Evolutionary conservation across 2,888 invertebrate genomes (phyloP), one percentile per base, ranked within the genome.

Genomic region (Gymnosoma rotundatum): DNA sequence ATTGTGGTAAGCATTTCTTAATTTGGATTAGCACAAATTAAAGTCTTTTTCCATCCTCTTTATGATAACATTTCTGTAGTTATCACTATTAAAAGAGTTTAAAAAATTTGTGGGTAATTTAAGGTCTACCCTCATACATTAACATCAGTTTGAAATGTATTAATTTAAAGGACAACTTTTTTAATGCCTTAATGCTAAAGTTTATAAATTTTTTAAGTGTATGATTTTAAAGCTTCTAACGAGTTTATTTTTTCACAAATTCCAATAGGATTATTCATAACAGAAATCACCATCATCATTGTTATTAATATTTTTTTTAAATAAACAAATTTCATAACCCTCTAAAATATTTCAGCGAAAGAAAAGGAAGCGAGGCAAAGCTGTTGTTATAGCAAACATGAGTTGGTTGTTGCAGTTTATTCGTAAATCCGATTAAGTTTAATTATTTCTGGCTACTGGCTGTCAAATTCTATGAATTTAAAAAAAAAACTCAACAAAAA

Each of bases 361-460:
- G 4, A 9, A 18, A n/a, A 8, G 21, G 50, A 76, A 73, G 20
- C 32, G 64, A 61, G 52, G 42, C 7, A 5, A 32, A 42, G 12
- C 20, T 38, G 63, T 20, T 74, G 73, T 25, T 58, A 50, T 12
- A 36, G 8, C 32, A 38, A 21, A 25, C 42, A 42, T 36, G 9
- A 25, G 36, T 32, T 52, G 42, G 18, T 9, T 21, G 38, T 60
- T 48, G 48, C 6, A 25, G n/a, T 73, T 78, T 78, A 66, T 76
- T 76, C 66, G 67, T 83, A 83, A 86, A 86, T 86, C 86, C 86
- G 86, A 86, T 86, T 86, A 86, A 84, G 83, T 79, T 85, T 86
- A 87, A 87, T 87, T 87, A 87, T 86, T 87, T 85, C 82, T 85
- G 81, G 82, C 84, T 84, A 84, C 84, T 78, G 84, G 84, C 84